Evolutionary conservation across 1,140 invertebrate species (phyloP).

Genomic region (Liolophura sinensis): DNA sequence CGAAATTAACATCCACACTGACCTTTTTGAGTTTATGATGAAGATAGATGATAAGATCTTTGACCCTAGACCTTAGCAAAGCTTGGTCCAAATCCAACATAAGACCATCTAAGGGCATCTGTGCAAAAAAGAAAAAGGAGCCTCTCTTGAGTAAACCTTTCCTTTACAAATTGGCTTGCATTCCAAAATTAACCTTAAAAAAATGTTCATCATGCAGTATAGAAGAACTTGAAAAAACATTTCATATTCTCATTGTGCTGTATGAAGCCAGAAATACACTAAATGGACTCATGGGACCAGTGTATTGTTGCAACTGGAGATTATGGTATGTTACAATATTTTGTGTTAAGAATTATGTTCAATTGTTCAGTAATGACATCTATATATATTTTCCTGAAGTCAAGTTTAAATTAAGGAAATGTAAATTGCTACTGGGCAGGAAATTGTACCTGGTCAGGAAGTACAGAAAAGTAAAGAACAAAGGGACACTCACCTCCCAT

Average conservation of each 20-base stretch:
- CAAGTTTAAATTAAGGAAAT: too few relatives aligned
- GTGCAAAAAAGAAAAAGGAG: conserved; percentile 5
- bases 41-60: conserved; percentile 49
- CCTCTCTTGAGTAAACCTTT: background rate
- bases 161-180: background rate
- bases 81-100: conserved; percentile 34
- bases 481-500: conserved; percentile 41
- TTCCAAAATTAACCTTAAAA: too few relatives aligned
- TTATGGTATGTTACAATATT: too few relatives aligned
- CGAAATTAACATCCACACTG: background rate
- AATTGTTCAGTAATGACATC: too few relatives aligned
- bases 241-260: too few relatives aligned
- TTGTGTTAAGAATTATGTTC: too few relatives aligned
- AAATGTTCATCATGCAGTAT: too few relatives aligned
- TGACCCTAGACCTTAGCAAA: conserved; percentile 36
- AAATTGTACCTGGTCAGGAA: background rate
- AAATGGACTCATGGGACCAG: background rate
- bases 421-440: background rate
- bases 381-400: too few relatives aligned
- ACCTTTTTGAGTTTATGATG: conserved; percentile 52
- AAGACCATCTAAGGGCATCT: conserved; percentile 39
- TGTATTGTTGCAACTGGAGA: too few relatives aligned
- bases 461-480: too few relatives aligned
- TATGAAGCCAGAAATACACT: too few relatives aligned
- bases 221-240: too few relatives aligned